phyloP scores from a whole-genome alignment of 2,113 vertebrate species.

The Pseudolaguvia tuberculata region DNA sequence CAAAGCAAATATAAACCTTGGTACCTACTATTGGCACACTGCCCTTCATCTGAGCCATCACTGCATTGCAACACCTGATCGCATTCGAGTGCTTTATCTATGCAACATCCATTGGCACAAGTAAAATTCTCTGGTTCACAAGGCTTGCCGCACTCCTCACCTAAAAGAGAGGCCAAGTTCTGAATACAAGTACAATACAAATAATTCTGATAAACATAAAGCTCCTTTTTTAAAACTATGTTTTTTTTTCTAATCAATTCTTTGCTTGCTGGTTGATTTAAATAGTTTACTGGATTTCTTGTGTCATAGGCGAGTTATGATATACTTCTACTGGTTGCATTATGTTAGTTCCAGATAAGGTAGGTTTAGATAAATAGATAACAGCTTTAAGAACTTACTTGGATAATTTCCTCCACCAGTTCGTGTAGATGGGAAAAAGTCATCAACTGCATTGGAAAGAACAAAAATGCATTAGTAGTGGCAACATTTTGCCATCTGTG shows the following conservation, averaged over 20 bases:
- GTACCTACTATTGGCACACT: slow-evolving; percentile 65
- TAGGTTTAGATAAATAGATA: not conserved
- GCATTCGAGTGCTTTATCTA: slow-evolving; percentile 81
- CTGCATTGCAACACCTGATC: slow-evolving; percentile 75
- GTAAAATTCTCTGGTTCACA: slow-evolving; percentile 73
- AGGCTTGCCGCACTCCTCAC: slow-evolving; percentile 63
- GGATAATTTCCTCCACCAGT: slow-evolving; percentile 2
- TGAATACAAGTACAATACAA: not conserved
- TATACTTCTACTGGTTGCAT: not conserved
- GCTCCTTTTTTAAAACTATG: not conserved
- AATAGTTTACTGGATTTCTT: not conserved
- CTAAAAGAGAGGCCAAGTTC: slow-evolving; percentile 29
- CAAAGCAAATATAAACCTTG: not conserved
- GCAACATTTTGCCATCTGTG: not conserved
- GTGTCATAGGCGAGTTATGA: not conserved
- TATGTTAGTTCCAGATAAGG: too few relatives aligned
- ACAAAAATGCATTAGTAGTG: not conserved
- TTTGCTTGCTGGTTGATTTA: not conserved
- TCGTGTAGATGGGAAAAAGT: slow-evolving; percentile 23
- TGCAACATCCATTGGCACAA: slow-evolving; percentile 83
- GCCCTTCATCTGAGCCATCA: slow-evolving; percentile 79
- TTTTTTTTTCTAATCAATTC: not conserved
- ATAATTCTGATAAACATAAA: not conserved
- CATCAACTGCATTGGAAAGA: not conserved
- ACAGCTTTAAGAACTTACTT: not conserved